phyloP scores from a whole-genome alignment of 2,888 invertebrate genomes.

The Mechanitis messenoides region DNA sequence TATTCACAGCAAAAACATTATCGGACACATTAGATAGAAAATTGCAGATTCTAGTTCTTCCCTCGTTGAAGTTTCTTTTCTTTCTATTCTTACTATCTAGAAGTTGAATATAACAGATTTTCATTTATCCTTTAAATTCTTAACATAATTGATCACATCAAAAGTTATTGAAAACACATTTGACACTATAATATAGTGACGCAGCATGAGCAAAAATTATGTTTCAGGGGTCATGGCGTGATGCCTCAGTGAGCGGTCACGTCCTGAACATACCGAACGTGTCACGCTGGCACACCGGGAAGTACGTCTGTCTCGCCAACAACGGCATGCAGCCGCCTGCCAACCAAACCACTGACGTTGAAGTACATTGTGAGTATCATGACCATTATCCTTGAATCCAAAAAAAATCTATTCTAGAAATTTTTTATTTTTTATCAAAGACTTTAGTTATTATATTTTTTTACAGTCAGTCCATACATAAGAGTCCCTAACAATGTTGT shows the following conservation, averaged over 20 bases:
- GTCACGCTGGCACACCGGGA: slow-evolving; percentile 83
- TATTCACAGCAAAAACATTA: too few species aligned
- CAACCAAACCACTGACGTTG: slow-evolving; percentile 87
- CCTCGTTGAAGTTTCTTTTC: too few species aligned
- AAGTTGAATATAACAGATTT: too few species aligned
- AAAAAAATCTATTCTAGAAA: too few species aligned
- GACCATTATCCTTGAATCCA: too few species aligned
- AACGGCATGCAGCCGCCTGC: slow-evolving; percentile 92
- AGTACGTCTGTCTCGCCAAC: slow-evolving; percentile 85
- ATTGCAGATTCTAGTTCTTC: neutral
- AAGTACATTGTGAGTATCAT: slow-evolving; percentile 89
- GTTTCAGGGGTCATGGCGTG: slow-evolving; percentile 68
- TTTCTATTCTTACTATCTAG: too few species aligned
- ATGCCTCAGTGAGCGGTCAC: slow-evolving; percentile 84
- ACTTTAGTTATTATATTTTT: slow-evolving; percentile 31
- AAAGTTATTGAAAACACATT: too few species aligned
- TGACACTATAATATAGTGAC: too few species aligned
- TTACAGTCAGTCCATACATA: slow-evolving; percentile 89
- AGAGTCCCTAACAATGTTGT: slow-evolving; percentile 85
- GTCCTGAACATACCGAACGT: slow-evolving; percentile 84
- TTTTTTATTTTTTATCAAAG: neutral
- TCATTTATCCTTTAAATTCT: too few species aligned
- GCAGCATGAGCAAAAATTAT: too few species aligned
- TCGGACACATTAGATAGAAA: neutral
- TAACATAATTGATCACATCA: too few species aligned